Base-by-base conservation (phyloP, 2,797 vertebrate species). In the Falco novaeseelandiae region DNA sequence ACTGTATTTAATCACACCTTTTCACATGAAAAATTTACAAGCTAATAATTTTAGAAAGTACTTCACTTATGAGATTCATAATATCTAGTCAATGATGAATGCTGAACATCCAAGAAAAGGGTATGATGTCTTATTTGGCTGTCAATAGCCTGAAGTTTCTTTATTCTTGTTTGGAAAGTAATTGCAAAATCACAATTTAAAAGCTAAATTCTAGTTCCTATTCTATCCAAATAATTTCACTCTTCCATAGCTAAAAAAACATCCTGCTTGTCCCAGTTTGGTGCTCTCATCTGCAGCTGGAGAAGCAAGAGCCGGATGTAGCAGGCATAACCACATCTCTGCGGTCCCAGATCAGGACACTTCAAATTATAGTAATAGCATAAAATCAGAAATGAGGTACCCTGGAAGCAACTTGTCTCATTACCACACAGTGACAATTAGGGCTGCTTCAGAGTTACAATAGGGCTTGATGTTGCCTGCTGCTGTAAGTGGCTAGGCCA, bases 21-120 rank as follows among this genome's bases (percentile, higher is more conserved):
- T 42, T 73, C 76, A 57, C 34, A 55, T 0, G 40, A 77, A 34
- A 30, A 69, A 18, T 48, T 78, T 61, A 22, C 38, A 70, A 59
- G 21, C 9, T 48, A 40, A 42, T 46, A 14, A 25, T 74, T 88
- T 88, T 5, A 36, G 26, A 12, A 40, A 55, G 51, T 17, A 29
- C 29, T 40, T 55, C 13, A 12, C 14, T 66, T n/a, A 7, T 13
- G 9, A 40, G 32, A 40, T 44, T 29, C 7, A 8, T 0, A 1
- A 10, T 46, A 34, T 10, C 8, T 5, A 12, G 36, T 9, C 51
- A 40, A 51, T 1, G 4, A 46, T 8, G 29, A 58, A 12, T n/a
- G 11, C 17, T 6, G 5, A 30, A 14, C 23, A 69, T 57, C 12
- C 30, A 69, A 27, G 49, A 44, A 57, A 46, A 38, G 34, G 20